phyloP scores from a whole-genome alignment of 2,113 vertebrate species.

The Acanthisitta chloris region DNA sequence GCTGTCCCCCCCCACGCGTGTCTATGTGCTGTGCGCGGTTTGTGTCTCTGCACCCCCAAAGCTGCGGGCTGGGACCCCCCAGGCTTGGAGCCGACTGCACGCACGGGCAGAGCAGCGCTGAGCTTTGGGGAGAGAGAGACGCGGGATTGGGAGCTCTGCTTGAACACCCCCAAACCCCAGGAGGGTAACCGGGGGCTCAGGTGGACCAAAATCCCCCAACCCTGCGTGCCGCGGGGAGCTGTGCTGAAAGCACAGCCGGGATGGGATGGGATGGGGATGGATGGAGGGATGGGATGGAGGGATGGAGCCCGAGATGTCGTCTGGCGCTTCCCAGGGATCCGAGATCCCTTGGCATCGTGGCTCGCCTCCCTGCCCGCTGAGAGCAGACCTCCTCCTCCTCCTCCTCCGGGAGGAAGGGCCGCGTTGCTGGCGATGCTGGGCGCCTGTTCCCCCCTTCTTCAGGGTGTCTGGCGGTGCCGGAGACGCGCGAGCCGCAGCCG shows the following conservation, averaged over 20 bases:
- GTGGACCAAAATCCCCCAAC: neutral
- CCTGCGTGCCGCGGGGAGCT: fast-evolving
- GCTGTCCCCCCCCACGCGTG: neutral
- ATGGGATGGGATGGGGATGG: neutral
- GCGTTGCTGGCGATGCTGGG: neutral
- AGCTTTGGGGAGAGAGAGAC: neutral
- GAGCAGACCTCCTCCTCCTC: neutral
- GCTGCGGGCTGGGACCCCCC: neutral
- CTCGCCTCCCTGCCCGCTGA: neutral
- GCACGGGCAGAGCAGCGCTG: neutral
- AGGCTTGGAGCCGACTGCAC: neutral
- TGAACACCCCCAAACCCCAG: neutral
- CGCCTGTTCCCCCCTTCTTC: neutral
- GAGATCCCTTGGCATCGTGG: neutral
- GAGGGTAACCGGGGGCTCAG: fast-evolving
- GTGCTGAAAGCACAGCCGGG: neutral
- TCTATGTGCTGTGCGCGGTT: neutral
- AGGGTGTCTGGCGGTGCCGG: neutral
- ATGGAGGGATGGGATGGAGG: neutral
- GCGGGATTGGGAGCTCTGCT: neutral
- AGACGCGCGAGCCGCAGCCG: neutral
- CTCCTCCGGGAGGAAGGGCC: neutral
- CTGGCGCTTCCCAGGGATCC: neutral
- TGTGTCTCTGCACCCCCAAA: neutral
- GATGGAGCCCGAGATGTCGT: neutral